Evolutionary conservation across 2,113 vertebrate species (phyloP), one percentile per base, ranked within the genome.

Genomic region (Megaleporinus macrocephalus): DNA sequence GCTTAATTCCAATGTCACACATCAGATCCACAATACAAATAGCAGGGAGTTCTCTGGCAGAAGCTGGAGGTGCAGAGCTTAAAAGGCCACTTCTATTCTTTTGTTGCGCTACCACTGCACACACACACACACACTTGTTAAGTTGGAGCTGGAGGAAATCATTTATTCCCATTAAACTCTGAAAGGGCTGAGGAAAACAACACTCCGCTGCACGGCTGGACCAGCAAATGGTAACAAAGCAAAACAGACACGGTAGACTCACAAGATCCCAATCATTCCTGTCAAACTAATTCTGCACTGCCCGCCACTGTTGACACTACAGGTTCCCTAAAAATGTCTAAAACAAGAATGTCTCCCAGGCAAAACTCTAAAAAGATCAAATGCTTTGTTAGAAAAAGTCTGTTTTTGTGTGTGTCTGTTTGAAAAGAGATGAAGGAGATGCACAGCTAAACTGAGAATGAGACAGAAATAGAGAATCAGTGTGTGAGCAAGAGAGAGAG

Each of bases 221-320:
- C 30, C 13, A 79, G 65, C 73, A 85, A 86, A 80, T 61, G 49
- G 79, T 66, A 83, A 82, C 76, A 82, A 85, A 81, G 49, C 41
- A 72, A 83, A 82, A 11, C 41, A 82, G 76, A 82, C 66, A 61
- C 36, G 59, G 15, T 36, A 36, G 36, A 30, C 61, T 61, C 69
- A 81, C 61, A 61, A 57, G 75, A 80, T 74, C 74, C 78, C 53
- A 73, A 74, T 44, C 55, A 53, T 71, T n/a, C 24, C 13, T 1
- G 20, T 7, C 65, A 22, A 18, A 66, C 14, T 1, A 5, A 20
- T 33, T 20, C 65, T 33, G 65, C 65, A 16, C 27, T 15, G 10
- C 15, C 44, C 22, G 0, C 20, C 30, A 44, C 1, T 2, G 36
- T 6, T 61, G 9, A 59, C 20, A 59, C 55, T 57, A 57, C 53